phyloP scores from a whole-genome alignment of 2,888 invertebrate genomes.

The Agrenia bidenticulata region DNA sequence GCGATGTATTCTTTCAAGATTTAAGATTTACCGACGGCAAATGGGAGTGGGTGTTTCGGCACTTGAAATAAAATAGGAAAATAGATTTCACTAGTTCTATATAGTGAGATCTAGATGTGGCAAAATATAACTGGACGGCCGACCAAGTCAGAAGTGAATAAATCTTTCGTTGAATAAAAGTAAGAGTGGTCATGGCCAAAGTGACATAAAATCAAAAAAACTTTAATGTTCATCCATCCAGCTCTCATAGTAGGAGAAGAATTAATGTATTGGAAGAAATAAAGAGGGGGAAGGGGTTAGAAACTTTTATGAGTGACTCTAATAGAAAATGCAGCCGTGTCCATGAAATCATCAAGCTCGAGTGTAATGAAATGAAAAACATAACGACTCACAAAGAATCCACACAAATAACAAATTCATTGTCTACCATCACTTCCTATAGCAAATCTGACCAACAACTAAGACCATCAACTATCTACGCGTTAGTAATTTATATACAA shows the following conservation, averaged over 20 bases:
- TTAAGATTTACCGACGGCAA: too few species aligned
- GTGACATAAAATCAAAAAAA: slow-evolving; percentile 7
- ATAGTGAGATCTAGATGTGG: too few species aligned
- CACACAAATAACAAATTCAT: slow-evolving; percentile 6
- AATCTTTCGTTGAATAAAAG: not conserved
- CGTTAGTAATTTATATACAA: too few species aligned
- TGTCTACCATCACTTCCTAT: not conserved
- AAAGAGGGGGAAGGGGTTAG: slow-evolving; percentile 30
- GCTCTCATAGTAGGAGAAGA: slow-evolving; percentile 6
- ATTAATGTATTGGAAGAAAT: slow-evolving; percentile 44
- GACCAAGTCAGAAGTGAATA: not conserved
- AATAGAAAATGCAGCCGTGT: slow-evolving; percentile 15
- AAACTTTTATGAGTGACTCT: slow-evolving; percentile 1
- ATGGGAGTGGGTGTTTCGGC: too few species aligned
- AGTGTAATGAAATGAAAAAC: slow-evolving; percentile 22
- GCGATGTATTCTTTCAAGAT: too few species aligned
- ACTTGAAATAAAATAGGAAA: too few species aligned
- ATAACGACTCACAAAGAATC: slow-evolving; percentile 14
- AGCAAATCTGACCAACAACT: slow-evolving; percentile 4
- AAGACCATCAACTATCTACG: too few species aligned
- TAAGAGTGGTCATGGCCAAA: not conserved
- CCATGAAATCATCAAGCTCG: slow-evolving; percentile 19
- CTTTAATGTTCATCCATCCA: too few species aligned
- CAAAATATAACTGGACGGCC: not conserved
- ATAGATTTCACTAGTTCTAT: too few species aligned